These are phyloP conservation scores for Loripinus fragilis DNA, from an alignment of 2,888 invertebrate genomes.

Conservation along the genomic window DNA sequence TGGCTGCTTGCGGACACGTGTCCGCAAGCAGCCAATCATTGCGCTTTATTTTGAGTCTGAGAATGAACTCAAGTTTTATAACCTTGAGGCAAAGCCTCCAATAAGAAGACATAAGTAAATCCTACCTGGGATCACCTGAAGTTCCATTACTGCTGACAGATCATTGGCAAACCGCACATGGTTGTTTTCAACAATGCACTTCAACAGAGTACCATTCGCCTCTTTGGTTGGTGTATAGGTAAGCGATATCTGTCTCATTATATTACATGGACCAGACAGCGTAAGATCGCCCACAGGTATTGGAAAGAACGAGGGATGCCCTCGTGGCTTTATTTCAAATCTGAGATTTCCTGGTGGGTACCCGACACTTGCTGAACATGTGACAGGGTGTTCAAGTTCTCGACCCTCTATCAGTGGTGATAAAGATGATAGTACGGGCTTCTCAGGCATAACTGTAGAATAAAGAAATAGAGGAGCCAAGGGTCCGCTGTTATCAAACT, in stretches of 20 bases:
- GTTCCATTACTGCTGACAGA: constrained; percentile 26
- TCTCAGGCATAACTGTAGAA: constrained; percentile 36
- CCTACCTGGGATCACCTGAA: constrained; percentile 49
- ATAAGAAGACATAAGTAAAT: too few species aligned
- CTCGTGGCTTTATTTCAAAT: constrained; percentile 49
- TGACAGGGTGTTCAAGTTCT: constrained; percentile 46
- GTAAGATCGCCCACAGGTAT: not conserved
- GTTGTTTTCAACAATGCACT: constrained; percentile 43
- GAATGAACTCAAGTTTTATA: too few species aligned
- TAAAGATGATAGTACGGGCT: constrained; percentile 44
- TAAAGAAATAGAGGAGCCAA: too few species aligned
- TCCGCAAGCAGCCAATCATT: too few species aligned
- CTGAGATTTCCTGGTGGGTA: constrained; percentile 49
- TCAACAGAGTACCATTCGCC: constrained; percentile 48
- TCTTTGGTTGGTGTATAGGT: constrained; percentile 49
- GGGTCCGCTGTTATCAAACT: too few species aligned
- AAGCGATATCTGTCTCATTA: constrained; percentile 31
- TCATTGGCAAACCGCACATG: constrained; percentile 13
- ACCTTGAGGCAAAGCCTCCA: too few species aligned
- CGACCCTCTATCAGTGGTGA: constrained; percentile 47
- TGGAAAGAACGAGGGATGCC: not conserved
- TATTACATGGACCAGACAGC: constrained; percentile 43
- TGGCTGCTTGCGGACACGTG: too few species aligned
- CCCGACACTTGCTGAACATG: constrained; percentile 56
- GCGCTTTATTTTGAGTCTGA: too few species aligned